Base-by-base conservation (phyloP, 2,888 invertebrate species). In the Synanthedon myopaeformis region DNA sequence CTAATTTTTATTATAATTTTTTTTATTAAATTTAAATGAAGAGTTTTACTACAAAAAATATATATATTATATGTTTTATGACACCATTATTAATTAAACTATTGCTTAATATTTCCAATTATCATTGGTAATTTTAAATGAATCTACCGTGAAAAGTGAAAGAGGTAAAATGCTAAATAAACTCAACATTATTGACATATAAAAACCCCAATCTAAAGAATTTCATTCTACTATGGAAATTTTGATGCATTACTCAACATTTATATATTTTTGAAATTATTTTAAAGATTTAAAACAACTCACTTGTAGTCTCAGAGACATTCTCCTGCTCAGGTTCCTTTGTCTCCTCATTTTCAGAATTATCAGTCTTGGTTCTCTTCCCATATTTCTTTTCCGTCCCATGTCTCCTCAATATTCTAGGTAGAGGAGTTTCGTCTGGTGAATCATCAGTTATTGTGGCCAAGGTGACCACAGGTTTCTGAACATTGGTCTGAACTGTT, bases 351-450 rank as follows among this genome's bases (percentile, higher is more conserved):
- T 55, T 59, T 1, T 82, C 82, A 3, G 62, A 57, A 51, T 58
- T 65, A 51, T 82, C 86, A 62, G 76, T 73, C 72, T 80, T 84
- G 60, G 79, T 79, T 64, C 73, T 79, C 68, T 89, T 85, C 1
- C 82, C 83, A 65, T 87, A 85, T 59, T 86, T 88, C 59, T 75
- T 70, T 57, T 87, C 88, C 4, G 68, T 65, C 0, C 70, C 73
- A 55, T 77, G 78, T 48, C 74, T 66, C 42, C 84, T 70, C 19
- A 82, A 59, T 41, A 86, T 73, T 54, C 83, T 73, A 0, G 77
- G 73, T 0, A 70, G 61, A 0, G 72, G 68, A 0, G 67, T 59
- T 42, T 79, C 79, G 52, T 80, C 79, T 0, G 71, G 57, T 0
- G 70, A 70, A 51, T 77, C 77, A 10, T 77, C 78, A 8, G 66